phyloP scores from a whole-genome alignment of 2,113 vertebrate genomes.

The Nothocercus julius region DNA sequence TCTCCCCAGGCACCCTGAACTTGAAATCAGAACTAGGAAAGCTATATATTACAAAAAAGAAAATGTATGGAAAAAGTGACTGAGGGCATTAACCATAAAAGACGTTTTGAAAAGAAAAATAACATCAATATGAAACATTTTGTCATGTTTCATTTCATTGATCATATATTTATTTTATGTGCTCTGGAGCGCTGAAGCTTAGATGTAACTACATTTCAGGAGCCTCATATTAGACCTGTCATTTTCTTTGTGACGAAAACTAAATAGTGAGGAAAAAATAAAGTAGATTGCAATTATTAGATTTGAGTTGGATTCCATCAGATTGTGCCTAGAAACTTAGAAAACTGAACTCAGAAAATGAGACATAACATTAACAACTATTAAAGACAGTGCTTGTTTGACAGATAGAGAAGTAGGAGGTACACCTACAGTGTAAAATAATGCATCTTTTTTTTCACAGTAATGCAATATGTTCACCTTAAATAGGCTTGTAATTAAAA shows the following conservation, averaged over 20 bases:
- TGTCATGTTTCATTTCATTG: slow-evolving; percentile 84
- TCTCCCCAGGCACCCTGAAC: slow-evolving; percentile 80
- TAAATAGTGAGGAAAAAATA: slow-evolving; percentile 53
- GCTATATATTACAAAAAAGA: slow-evolving; percentile 77
- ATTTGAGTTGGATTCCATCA: slow-evolving; percentile 63
- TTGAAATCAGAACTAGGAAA: slow-evolving; percentile 82
- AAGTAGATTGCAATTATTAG: slow-evolving; percentile 69
- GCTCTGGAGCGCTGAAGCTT: slow-evolving; percentile 73
- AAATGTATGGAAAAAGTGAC: slow-evolving; percentile 79
- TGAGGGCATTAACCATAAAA: slow-evolving; percentile 76
- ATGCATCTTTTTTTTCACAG: slow-evolving; percentile 20
- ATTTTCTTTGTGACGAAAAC: slow-evolving; percentile 68
- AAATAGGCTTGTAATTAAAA: slow-evolving; percentile 66
- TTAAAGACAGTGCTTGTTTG: slow-evolving; percentile 49
- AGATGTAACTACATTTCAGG: slow-evolving; percentile 78
- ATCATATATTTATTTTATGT: slow-evolving; percentile 81
- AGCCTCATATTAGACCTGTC: slow-evolving; percentile 76
- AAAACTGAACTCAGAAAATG: slow-evolving; percentile 37
- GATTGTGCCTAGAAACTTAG: slow-evolving; percentile 9
- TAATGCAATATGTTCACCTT: slow-evolving; percentile 66
- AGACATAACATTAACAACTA: slow-evolving; percentile 41
- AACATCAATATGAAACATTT: slow-evolving; percentile 81
- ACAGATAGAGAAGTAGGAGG: slow-evolving; percentile 56
- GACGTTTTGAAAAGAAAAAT: slow-evolving; percentile 77
- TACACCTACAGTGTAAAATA: slow-evolving; percentile 59